A percentile compares a stretch with the other conserved stretches of the same genome.
phyloP scores from a whole-genome alignment of 1,140 invertebrate genomes.

The Drosophila grimshawi region DNA sequence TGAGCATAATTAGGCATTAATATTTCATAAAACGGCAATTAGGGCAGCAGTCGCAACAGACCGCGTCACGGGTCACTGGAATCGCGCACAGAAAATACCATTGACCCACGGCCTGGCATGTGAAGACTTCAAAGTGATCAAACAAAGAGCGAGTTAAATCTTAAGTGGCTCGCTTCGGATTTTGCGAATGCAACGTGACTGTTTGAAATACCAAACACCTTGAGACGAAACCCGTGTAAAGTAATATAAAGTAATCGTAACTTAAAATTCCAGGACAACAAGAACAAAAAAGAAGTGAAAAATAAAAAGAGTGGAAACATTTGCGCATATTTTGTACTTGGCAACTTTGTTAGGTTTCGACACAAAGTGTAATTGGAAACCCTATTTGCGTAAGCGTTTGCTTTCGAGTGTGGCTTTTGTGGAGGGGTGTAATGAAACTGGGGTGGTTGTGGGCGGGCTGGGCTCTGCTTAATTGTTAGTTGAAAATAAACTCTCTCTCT shows the following conservation, averaged over 20 bases:
- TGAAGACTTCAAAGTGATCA: constrained; percentile 23
- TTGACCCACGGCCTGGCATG: constrained; percentile 2
- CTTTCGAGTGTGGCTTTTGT: constrained; percentile 4
- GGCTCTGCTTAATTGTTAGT: constrained; percentile 57
- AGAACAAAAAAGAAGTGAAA: background rate
- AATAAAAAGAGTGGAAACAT: constrained; percentile 23
- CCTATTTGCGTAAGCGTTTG: constrained; percentile 72
- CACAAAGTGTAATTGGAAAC: constrained; percentile 71
- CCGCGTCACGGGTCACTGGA: constrained; percentile 19
- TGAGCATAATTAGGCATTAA: constrained; percentile 78
- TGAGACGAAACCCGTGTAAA: constrained; percentile 34
- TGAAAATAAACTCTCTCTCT: constrained; percentile 22
- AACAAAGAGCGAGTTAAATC: constrained; percentile 24
- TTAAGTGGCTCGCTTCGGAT: constrained; percentile 39
- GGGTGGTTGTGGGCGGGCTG: background rate
- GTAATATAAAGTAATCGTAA: constrained; percentile 8
- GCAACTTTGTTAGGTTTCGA: constrained; percentile 68
- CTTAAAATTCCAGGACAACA: background rate
- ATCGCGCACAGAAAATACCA: background rate
- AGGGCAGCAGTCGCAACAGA: constrained; percentile 14
- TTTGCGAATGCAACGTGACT: constrained; percentile 67
- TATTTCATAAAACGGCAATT: constrained; percentile 78
- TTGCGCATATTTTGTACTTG: constrained; percentile 60
- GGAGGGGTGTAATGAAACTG: background rate
- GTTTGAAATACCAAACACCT: constrained; percentile 69